A percentile compares a stretch with the other conserved stretches of the same genome.
phyloP scores from a whole-genome alignment of 2,797 vertebrate genomes.

The Myotis daubentonii region DNA sequence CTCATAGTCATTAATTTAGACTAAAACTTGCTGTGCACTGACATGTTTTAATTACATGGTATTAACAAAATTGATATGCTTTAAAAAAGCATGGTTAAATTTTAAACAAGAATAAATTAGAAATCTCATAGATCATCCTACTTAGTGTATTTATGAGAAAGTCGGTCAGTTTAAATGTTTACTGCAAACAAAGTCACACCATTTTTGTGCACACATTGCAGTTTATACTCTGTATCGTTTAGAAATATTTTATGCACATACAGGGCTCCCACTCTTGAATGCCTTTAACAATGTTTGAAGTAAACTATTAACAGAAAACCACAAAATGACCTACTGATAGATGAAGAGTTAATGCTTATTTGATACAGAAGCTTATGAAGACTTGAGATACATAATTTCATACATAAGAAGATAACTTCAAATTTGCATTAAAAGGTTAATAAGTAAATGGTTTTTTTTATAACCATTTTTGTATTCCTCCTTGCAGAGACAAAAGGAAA shows the following conservation, averaged over 20 bases:
- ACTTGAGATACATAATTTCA: conserved; percentile 76
- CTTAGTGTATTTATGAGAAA: conserved; percentile 90
- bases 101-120: conserved; percentile 99
- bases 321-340: conserved; percentile 66
- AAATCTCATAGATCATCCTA: conserved; percentile 99
- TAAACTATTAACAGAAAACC: conserved; percentile 83
- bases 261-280: conserved; percentile 70
- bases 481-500: conserved; percentile 42
- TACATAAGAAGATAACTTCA: conserved; percentile 73
- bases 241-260: conserved; percentile 80
- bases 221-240: conserved; percentile 70
- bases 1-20: conserved; percentile 99
- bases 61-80: conserved; percentile 99
- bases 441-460: neutral
- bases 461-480: neutral
- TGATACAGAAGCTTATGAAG: conserved; percentile 74
- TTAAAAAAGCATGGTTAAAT: conserved; percentile 99
- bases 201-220: conserved; percentile 79
- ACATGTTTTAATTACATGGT: conserved; percentile 99
- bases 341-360: conserved; percentile 73
- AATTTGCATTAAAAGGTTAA: conserved; percentile 71
- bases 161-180: conserved; percentile 89
- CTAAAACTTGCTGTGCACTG: conserved; percentile 99
- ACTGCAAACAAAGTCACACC: conserved; percentile 87
- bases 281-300: conserved; percentile 82